Evolutionary conservation across 2,888 invertebrate species (phyloP).

Genomic region (Bombyx huttoni): DNA sequence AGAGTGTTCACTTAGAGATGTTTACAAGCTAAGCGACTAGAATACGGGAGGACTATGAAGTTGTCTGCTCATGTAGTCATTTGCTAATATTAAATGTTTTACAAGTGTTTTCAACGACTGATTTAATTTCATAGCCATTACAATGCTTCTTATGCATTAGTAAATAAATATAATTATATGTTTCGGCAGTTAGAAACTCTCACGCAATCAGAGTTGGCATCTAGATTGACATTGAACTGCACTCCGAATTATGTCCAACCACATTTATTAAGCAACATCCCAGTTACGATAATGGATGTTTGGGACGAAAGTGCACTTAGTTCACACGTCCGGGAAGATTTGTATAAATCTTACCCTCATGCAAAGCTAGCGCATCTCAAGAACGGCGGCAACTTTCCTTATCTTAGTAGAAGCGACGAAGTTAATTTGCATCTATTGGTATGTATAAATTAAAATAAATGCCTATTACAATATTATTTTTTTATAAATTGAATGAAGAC

Average conservation of each 20-base stretch:
- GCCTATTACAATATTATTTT: neutral
- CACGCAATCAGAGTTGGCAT: slow-evolving; percentile 86
- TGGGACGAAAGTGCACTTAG: slow-evolving; percentile 91
- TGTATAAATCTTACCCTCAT: slow-evolving; percentile 88
- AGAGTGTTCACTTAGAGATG: no score
- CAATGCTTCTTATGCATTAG: no score
- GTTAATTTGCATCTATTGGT: slow-evolving; percentile 92
- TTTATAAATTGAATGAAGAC: no score
- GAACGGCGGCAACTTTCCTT: slow-evolving; percentile 92
- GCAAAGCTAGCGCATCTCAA: slow-evolving; percentile 91
- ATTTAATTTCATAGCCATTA: no score
- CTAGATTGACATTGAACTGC: slow-evolving; percentile 89
- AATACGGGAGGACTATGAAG: no score
- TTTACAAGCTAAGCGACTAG: no score
- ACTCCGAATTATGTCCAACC: slow-evolving; percentile 84
- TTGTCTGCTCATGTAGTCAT: no score
- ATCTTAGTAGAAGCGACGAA: slow-evolving; percentile 88
- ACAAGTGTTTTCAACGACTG: no score
- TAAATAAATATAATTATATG: neutral
- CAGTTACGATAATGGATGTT: slow-evolving; percentile 90
- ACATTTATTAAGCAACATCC: slow-evolving; percentile 76
- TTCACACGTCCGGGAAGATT: slow-evolving; percentile 81
- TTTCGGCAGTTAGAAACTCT: slow-evolving; percentile 82
- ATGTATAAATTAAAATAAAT: slow-evolving; percentile 16
- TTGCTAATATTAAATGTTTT: no score